Percentiles rank a stretch among this genome's conserved stretches.
phyloP scores from a whole-genome alignment of 1,140 invertebrate species.

The Zaprionus davidi region DNA sequence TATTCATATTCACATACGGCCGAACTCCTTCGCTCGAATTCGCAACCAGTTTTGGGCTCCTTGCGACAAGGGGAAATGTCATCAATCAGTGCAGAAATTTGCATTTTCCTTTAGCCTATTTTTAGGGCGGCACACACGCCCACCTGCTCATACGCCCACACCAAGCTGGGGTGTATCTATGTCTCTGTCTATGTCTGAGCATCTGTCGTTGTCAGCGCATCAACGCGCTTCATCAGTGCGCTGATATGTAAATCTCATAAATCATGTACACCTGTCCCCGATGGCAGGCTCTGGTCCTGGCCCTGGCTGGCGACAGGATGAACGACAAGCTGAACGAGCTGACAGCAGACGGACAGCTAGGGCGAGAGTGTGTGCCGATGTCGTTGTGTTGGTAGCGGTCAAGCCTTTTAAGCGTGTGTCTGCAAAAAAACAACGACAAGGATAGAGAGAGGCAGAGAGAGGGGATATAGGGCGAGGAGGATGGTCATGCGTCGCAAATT shows the following conservation, averaged over 20 bases:
- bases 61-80: constrained; percentile 59
- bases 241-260: constrained; percentile 82
- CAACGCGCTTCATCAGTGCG: constrained; percentile 75
- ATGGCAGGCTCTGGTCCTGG: constrained; percentile 43
- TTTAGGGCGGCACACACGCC: constrained; percentile 19
- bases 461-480: neutral
- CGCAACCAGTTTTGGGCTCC: constrained; percentile 4
- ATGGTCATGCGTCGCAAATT: constrained; percentile 53
- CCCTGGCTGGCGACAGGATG: constrained; percentile 42
- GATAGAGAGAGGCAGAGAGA: neutral
- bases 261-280: constrained; percentile 81
- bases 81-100: constrained; percentile 81
- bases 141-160: neutral
- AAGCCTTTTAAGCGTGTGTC: constrained; percentile 48
- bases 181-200: constrained; percentile 15
- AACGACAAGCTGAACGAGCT: constrained; percentile 30
- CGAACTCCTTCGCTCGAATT: neutral
- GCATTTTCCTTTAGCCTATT: constrained; percentile 62
- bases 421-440: constrained; percentile 8
- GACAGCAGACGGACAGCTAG: constrained; percentile 30
- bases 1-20: constrained; percentile 16
- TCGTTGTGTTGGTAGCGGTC: constrained; percentile 42
- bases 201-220: constrained; percentile 73
- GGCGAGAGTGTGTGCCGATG: constrained; percentile 3
- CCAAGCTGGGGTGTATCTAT: neutral